A percentile compares a stretch with the other conserved stretches of the same genome.
phyloP scores from a whole-genome alignment of 2,113 vertebrate species.

The Gorsachius goisagi region DNA sequence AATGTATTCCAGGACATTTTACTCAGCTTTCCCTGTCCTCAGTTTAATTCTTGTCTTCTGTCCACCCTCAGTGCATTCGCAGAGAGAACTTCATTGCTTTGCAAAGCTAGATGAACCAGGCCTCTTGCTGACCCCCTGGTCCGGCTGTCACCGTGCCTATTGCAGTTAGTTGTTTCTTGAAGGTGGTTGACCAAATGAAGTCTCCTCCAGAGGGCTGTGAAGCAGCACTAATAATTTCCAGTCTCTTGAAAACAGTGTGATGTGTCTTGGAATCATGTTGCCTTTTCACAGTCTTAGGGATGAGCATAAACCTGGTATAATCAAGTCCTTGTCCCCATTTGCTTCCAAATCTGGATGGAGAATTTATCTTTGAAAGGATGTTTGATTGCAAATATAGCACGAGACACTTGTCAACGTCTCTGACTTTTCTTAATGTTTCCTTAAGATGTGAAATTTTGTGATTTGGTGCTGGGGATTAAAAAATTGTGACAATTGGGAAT shows the following conservation, averaged over 20 bases:
- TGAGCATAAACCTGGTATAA: neutral
- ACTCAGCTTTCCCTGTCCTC: neutral
- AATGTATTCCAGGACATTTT: neutral
- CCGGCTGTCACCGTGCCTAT: neutral
- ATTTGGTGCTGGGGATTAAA: neutral
- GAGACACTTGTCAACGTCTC: neutral
- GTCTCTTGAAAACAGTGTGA: neutral
- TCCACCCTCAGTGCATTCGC: neutral
- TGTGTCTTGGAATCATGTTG: neutral
- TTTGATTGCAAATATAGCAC: neutral
- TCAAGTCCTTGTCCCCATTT: fast-evolving
- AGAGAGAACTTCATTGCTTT: neutral
- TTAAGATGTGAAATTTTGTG: neutral
- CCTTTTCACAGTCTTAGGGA: neutral
- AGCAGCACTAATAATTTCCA: neutral
- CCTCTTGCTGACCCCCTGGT: neutral
- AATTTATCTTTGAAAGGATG: neutral
- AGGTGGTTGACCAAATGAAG: neutral
- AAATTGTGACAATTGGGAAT: neutral
- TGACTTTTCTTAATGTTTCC: neutral
- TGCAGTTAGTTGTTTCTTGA: neutral
- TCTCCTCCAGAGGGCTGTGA: neutral
- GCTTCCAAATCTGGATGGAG: neutral
- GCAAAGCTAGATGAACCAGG: neutral
- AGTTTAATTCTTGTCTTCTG: neutral